These are phyloP conservation scores for Rambutsinella grinnellia DNA, from an alignment of 2,888 invertebrate genomes.

Conservation along the genomic window DNA sequence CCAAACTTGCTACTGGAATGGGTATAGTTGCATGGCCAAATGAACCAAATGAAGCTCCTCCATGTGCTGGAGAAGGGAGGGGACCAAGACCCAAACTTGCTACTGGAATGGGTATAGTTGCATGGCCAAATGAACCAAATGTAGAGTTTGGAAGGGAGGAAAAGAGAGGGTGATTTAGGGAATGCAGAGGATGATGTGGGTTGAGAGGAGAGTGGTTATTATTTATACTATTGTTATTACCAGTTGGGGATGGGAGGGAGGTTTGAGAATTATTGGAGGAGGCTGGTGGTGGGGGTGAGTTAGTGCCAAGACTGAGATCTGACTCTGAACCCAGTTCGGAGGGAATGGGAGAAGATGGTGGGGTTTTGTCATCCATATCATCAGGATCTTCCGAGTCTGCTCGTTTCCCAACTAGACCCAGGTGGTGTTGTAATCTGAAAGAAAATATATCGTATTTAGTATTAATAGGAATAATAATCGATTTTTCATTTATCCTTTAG, in stretches of 20 bases:
- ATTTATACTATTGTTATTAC: conserved; percentile 33
- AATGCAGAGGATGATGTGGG: conserved; percentile 46
- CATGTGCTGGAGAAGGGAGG: conserved; percentile 61
- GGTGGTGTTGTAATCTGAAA: conserved; percentile 63
- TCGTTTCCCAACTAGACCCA: conserved; percentile 62
- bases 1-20: conserved; percentile 64
- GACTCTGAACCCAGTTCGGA: conserved; percentile 64
- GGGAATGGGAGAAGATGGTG: conserved; percentile 62
- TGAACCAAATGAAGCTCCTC: conserved; percentile 45
- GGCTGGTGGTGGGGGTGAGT: conserved; percentile 63
- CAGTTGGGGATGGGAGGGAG: conserved; percentile 56
- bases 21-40: conserved; percentile 63
- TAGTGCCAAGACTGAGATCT: conserved; percentile 65
- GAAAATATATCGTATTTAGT: background rate
- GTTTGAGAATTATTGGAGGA: conserved; percentile 60
- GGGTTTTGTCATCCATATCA: conserved; percentile 60
- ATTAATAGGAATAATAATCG: too few relatives aligned
- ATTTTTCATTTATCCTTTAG: background rate
- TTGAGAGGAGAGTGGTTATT: conserved; percentile 45
- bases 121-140: conserved; percentile 56
- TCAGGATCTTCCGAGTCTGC: conserved; percentile 64
- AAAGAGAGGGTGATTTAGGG: conserved; percentile 35
- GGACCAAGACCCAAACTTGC: conserved; percentile 61
- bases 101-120: conserved; percentile 65
- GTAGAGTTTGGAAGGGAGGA: conserved; percentile 51